These are phyloP conservation scores for Cotesia glomerata DNA, from an alignment of 1,140 invertebrate genomes.

Conservation along the genomic window DNA sequence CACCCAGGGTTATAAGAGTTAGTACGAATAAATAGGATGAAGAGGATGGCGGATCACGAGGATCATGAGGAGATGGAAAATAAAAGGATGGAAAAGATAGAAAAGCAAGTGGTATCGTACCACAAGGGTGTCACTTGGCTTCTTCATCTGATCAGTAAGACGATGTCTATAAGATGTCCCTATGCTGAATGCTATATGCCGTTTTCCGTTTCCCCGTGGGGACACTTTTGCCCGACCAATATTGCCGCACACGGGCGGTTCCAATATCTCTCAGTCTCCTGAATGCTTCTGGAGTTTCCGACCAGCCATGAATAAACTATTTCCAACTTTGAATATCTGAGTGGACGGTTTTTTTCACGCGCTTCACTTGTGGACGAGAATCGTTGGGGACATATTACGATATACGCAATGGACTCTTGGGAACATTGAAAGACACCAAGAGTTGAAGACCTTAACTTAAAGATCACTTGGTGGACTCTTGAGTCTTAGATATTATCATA, in stretches of 20 bases:
- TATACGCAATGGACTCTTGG: not conserved
- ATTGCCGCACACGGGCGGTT: constrained; percentile 53
- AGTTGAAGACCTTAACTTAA: not conserved
- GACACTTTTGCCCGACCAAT: constrained; percentile 64
- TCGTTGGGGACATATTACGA: not conserved
- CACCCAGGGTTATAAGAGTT: no score
- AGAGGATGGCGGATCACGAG: not conserved
- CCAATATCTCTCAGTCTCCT: constrained; percentile 59
- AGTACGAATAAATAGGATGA: constrained; percentile 30
- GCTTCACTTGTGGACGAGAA: not conserved
- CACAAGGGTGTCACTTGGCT: constrained; percentile 49
- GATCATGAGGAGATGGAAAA: not conserved
- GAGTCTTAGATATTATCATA: no score
- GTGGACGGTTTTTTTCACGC: constrained; percentile 31
- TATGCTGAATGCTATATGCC: constrained; percentile 40
- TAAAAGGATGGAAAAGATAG: constrained; percentile 20
- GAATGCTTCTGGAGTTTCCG: constrained; percentile 48
- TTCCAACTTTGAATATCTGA: constrained; percentile 63
- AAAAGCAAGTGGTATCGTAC: constrained; percentile 41
- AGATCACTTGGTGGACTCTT: not conserved
- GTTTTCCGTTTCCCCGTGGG: constrained; percentile 59
- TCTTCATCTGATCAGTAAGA: constrained; percentile 55
- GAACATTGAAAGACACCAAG: not conserved
- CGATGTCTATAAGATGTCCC: constrained; percentile 31
- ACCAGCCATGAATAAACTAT: constrained; percentile 65